Conservation (phyloP, 2,113 vertebrate species). For the Grallaria varia region DNA sequence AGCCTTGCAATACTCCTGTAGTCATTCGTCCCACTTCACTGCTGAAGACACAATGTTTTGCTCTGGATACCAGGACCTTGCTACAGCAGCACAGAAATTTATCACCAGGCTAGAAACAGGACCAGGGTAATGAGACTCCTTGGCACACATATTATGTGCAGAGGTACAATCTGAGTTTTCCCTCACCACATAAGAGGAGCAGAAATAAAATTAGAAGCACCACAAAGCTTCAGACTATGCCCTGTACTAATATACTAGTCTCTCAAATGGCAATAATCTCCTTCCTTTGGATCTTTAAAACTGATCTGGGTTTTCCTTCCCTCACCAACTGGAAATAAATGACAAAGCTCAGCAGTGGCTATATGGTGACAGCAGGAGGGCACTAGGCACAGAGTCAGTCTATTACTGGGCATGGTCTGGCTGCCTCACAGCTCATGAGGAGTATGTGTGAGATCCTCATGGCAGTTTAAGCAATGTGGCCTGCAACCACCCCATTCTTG, state of each 20-base stretch:
- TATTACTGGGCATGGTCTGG: background rate
- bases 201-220: background rate
- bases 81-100: background rate
- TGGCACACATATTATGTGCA: background rate
- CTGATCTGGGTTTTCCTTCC: background rate
- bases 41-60: background rate
- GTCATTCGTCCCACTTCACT: background rate
- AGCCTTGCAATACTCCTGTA: background rate
- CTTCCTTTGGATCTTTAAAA: background rate
- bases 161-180: background rate
- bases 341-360: background rate
- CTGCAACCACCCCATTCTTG: background rate
- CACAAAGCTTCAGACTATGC: background rate
- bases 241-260: fast-evolving
- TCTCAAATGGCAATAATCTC: background rate
- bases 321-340: background rate
- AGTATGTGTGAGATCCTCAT: background rate
- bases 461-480: background rate
- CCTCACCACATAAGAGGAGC: fast-evolving
- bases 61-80: background rate
- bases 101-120: background rate
- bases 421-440: fast-evolving
- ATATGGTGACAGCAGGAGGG: background rate
- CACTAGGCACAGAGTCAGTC: background rate
- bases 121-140: background rate